A percentile compares a stretch with the other conserved stretches of the same genome.
Evolutionary conservation across 2,888 invertebrate species (phyloP).

Genomic region (Acanthococcus lagerstroemiae): DNA sequence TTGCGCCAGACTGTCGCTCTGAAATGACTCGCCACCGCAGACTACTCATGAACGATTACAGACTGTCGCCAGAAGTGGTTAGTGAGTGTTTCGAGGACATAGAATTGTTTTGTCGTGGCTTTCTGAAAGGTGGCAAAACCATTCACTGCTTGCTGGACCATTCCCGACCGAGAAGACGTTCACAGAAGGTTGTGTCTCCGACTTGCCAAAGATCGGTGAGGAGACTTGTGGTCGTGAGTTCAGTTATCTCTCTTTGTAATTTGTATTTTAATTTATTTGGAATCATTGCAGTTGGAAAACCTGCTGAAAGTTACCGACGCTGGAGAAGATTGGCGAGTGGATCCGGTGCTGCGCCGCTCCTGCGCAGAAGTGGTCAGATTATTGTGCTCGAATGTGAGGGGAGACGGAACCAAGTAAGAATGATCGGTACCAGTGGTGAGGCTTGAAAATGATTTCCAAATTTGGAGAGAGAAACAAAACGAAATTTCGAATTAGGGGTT

Average conservation of each 20-base stretch:
- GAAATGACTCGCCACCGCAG: conserved; percentile 87
- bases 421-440: neutral
- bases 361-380: conserved; percentile 75
- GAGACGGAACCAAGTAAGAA: conserved; percentile 41
- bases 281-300: conserved; percentile 53
- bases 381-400: conserved; percentile 55
- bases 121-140: conserved; percentile 74
- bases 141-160: conserved; percentile 93
- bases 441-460: too few species aligned
- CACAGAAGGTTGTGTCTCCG: conserved; percentile 40
- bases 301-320: conserved; percentile 79
- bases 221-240: conserved; percentile 26
- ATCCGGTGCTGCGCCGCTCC: conserved; percentile 75
- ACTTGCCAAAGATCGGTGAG: conserved; percentile 63
- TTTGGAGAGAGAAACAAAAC: too few species aligned
- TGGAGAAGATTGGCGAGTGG: conserved; percentile 93
- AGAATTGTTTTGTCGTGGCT: conserved; percentile 57
- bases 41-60: conserved; percentile 85
- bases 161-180: conserved; percentile 32
- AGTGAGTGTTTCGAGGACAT: conserved; percentile 79
- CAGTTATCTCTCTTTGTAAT: neutral
- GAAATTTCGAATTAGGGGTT: too few species aligned
- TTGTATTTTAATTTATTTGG: neutral
- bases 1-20: conserved; percentile 66
- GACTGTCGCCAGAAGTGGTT: conserved; percentile 86